Evolutionary conservation across 2,797 vertebrate genomes (phyloP), one percentile per base, ranked within the genome.

Genomic region (Acanthurus leucopareius): DNA sequence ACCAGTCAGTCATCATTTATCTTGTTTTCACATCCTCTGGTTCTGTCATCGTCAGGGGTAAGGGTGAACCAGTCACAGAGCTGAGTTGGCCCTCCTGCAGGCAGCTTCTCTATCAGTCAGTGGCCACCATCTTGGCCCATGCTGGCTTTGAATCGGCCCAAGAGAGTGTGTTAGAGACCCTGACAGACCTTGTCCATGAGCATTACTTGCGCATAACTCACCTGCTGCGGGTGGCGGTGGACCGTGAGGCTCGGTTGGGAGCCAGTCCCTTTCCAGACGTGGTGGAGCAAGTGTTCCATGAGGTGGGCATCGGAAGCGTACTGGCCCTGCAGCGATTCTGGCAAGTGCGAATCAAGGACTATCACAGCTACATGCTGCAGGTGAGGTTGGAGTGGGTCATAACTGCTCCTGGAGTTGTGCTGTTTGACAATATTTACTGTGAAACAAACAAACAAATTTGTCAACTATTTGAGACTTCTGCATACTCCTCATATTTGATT

Each of bases 271-370:
- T 99, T 85, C 97, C 98, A 0, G 98, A 99, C 0, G 96, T 98
- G 58, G 94, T 99, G 94, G 98, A 99, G 88, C 98, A 99, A 82
- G 98, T 99, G 4, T 99, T 99, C 91, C 97, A 99, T 0, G 98
- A 99, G 79, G 95, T 97, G 87, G 98, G 98, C 88, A 96, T 99
- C 2, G 98, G 98, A 92, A 99, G 98, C 0, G 95, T 99, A 77
- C 93, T 99, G 63, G 97, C 97, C 0, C 95, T 99, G 80, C 98
- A 99, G 94, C 97, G 96, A 86, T 99, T 99, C 92, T 99, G 98
- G 98, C 98, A 99, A 85, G 97, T 97, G 71, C 96, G 97, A 77
- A 98, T 99, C 86, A 99, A 99, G 88, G 98, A 99, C 91, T 99
- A 99, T 80, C 98, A 99, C 94, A 97, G 94, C 90, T 97, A 99